Percentiles rank a stretch among this genome's conserved stretches.
Conservation (phyloP, 1,140 invertebrate species). For the Saccostrea echinata region DNA sequence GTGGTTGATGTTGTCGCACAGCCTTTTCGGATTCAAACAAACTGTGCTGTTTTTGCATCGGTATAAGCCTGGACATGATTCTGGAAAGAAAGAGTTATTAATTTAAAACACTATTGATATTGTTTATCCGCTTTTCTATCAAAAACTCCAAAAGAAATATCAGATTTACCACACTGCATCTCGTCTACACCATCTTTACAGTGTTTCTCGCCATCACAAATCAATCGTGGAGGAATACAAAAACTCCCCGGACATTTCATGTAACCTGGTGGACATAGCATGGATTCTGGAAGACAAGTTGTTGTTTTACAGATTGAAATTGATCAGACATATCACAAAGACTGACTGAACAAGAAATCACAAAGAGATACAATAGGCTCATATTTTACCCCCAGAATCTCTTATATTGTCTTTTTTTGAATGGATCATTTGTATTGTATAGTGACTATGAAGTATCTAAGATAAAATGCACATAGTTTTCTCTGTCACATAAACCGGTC, state of each 20-base stretch:
- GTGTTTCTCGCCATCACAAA: conserved; percentile 67
- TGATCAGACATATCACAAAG: neutral
- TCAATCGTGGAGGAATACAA: conserved; percentile 58
- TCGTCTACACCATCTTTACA: conserved; percentile 80
- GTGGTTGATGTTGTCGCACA: conserved; percentile 49
- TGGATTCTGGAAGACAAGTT: conserved; percentile 25
- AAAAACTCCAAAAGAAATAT: neutral
- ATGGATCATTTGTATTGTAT: no score
- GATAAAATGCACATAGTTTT: no score
- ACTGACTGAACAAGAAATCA: no score
- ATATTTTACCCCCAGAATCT: no score
- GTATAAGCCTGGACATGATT: conserved; percentile 46
- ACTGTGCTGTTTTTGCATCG: conserved; percentile 44
- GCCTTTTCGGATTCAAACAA: conserved; percentile 29
- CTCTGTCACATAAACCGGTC: no score
- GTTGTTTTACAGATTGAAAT: neutral
- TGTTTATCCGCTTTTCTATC: no score
- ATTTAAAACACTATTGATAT: no score
- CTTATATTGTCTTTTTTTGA: no score
- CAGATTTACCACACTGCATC: conserved; percentile 56
- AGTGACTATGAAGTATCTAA: no score
- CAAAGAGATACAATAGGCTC: no score
- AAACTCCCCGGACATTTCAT: conserved; percentile 59
- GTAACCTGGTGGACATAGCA: conserved; percentile 45
- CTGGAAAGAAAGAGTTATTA: neutral